phyloP scores from a whole-genome alignment of 2,888 invertebrate genomes.

The Macrosiphum euphorbiae region DNA sequence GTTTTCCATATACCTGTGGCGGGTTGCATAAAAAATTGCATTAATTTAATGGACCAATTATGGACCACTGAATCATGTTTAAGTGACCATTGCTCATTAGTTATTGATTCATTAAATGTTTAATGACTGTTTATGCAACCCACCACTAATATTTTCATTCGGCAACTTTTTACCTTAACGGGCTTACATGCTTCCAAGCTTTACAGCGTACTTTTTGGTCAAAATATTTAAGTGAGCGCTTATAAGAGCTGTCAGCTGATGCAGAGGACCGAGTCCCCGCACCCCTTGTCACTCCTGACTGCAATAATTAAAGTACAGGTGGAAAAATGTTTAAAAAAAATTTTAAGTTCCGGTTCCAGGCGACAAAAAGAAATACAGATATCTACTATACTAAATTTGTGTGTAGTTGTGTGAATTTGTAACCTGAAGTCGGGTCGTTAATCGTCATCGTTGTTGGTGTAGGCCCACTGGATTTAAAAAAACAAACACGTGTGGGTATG shows the following conservation, averaged over 20 bases:
- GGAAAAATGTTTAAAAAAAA: neutral
- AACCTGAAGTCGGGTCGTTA: neutral
- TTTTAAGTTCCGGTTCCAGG: neutral
- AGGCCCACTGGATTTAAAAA: neutral
- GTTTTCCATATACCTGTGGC: neutral
- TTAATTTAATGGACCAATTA: neutral
- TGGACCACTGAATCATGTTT: neutral
- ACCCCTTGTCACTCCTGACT: neutral
- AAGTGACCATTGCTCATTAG: neutral
- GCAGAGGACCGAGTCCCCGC: neutral
- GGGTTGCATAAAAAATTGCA: neutral
- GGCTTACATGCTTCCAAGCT: neutral
- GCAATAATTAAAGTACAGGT: neutral
- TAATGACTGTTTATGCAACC: neutral
- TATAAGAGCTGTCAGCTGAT: neutral
- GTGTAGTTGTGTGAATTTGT: neutral
- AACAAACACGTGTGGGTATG: neutral
- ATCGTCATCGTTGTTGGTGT: neutral
- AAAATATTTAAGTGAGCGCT: neutral
- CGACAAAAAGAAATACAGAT: too few species aligned
- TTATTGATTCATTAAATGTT: neutral
- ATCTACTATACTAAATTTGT: too few species aligned
- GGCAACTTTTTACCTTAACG: neutral
- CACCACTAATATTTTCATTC: neutral
- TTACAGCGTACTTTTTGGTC: neutral